These are phyloP conservation scores for Burhinus oedicnemus DNA, from an alignment of 2,113 vertebrate genomes.

Conservation along the genomic window DNA sequence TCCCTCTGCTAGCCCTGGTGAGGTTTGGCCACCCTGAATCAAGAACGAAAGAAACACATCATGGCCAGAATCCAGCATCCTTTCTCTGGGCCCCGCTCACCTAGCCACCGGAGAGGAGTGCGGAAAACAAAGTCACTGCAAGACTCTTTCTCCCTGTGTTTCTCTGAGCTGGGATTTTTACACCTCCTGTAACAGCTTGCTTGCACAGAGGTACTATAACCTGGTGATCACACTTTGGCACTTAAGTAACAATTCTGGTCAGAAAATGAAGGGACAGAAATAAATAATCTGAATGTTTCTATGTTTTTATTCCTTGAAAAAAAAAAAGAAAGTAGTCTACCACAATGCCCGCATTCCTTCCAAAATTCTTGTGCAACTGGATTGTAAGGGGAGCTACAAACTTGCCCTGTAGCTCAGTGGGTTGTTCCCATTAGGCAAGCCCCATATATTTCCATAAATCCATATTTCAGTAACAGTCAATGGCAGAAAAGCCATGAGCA, in stretches of 20 bases:
- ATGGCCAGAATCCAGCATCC: background rate
- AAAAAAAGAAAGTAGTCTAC: background rate
- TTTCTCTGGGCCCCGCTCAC: background rate
- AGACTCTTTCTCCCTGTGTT: background rate
- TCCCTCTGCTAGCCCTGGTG: background rate
- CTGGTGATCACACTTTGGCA: background rate
- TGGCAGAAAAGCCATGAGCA: background rate
- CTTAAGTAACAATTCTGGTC: background rate
- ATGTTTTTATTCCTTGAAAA: background rate
- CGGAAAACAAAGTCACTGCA: background rate
- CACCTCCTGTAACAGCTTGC: background rate
- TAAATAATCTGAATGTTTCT: background rate
- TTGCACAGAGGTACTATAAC: background rate
- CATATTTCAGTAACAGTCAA: background rate
- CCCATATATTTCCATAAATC: background rate
- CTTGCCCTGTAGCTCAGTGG: background rate
- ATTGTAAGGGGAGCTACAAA: background rate
- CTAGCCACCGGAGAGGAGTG: background rate
- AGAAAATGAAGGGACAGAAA: background rate
- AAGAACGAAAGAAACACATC: background rate
- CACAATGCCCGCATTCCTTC: background rate
- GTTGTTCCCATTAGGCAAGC: background rate
- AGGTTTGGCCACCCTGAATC: background rate
- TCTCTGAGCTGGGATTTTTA: background rate
- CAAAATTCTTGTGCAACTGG: background rate